Conservation (phyloP, 1,140 invertebrate species). For the Drosophila gunungcola region DNA sequence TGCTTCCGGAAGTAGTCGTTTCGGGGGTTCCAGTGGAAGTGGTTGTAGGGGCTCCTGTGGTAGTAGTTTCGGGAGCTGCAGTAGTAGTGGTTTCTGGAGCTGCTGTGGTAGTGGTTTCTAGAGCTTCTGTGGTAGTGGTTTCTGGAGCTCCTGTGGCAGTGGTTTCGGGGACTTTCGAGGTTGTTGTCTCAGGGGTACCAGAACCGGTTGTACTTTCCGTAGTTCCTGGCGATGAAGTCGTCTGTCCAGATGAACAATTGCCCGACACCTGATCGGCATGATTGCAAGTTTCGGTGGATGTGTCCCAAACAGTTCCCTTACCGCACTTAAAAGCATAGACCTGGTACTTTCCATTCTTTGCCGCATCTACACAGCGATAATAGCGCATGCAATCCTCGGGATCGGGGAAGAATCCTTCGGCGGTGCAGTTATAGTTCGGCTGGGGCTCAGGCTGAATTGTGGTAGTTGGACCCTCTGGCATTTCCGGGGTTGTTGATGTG, state of each 20-base stretch:
- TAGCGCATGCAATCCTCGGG: constrained; percentile 88
- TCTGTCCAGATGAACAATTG: constrained; percentile 75
- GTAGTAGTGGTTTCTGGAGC: constrained; percentile 43
- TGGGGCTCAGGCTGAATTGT: constrained; percentile 44
- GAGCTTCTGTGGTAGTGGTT: constrained; percentile 4
- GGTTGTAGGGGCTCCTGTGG: constrained; percentile 38
- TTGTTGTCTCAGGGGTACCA: constrained; percentile 26
- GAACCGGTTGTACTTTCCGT: constrained; percentile 13
- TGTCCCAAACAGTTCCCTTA: constrained; percentile 89
- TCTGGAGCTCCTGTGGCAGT: constrained; percentile 63
- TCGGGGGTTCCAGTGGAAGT: constrained; percentile 12
- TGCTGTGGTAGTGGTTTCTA: constrained; percentile 35
- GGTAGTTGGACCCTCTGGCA: constrained; percentile 27
- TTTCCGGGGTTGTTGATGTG: background rate
- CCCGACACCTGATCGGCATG: constrained; percentile 83
- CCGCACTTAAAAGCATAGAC: constrained; percentile 88
- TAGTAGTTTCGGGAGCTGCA: constrained; percentile 68
- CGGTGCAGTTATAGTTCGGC: constrained; percentile 58
- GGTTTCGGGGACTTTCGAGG: constrained; percentile 52
- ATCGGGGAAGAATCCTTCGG: constrained; percentile 70
- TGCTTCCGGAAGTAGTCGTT: constrained; percentile 32
- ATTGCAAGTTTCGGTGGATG: constrained; percentile 87
- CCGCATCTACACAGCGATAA: constrained; percentile 88
- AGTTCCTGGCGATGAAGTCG: constrained; percentile 23
- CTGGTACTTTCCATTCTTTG: constrained; percentile 86